A percentile compares a stretch with the other conserved stretches of the same genome.
These are phyloP conservation scores for Incurvaria masculella DNA, from an alignment of 2,888 invertebrate species.

Conservation along the genomic window DNA sequence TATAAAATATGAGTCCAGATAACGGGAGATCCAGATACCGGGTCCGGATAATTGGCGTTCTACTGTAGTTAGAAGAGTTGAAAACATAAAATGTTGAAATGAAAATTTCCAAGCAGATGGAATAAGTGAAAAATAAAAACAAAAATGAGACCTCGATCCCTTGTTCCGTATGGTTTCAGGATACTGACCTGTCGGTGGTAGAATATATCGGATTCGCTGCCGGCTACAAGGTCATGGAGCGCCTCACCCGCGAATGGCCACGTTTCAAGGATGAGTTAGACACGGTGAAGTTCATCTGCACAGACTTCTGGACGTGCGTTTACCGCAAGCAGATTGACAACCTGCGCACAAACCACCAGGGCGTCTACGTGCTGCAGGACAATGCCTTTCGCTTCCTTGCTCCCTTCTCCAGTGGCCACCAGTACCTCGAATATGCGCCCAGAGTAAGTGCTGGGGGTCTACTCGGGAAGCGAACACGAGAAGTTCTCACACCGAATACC, in stretches of 20 bases:
- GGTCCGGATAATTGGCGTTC: too few species aligned
- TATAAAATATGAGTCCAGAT: too few species aligned
- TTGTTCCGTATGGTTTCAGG: conserved; percentile 40
- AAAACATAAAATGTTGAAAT: conserved; percentile 13
- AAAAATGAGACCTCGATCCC: too few species aligned
- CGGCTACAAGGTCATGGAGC: conserved; percentile 80
- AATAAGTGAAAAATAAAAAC: conserved; percentile 4
- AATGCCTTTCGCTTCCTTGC: conserved; percentile 90
- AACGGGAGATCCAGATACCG: too few species aligned
- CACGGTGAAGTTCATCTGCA: conserved; percentile 97
- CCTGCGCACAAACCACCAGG: conserved; percentile 95
- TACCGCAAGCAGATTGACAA: conserved; percentile 99
- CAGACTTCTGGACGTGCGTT: conserved; percentile 97
- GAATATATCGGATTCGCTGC: conserved; percentile 85
- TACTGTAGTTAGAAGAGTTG: not conserved
- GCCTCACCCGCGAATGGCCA: conserved; percentile 86
- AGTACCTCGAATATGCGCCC: conserved; percentile 89
- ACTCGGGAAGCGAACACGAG: too few species aligned
- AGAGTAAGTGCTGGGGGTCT: conserved; percentile 65
- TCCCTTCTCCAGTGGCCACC: conserved; percentile 83
- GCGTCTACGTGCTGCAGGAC: conserved; percentile 96
- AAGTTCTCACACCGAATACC: too few species aligned
- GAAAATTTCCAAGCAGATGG: conserved; percentile 16
- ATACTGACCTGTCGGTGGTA: conserved; percentile 67
- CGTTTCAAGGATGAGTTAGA: conserved; percentile 97